Conservation (phyloP, 2,888 invertebrate species). For the Saturnia pavonia region DNA sequence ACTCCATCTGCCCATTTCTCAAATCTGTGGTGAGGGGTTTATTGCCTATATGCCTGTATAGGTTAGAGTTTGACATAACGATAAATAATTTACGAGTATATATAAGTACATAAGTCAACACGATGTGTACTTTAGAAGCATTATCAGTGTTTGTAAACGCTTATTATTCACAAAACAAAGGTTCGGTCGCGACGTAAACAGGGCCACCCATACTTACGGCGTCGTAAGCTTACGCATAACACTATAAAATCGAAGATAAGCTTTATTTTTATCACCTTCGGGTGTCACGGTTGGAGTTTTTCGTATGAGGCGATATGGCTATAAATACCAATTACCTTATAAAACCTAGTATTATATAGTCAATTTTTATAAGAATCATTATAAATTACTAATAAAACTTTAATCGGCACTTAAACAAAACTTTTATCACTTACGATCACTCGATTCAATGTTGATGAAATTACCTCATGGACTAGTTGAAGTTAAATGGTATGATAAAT, state of each 20-base stretch:
- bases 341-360: not conserved
- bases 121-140: conserved; percentile 1
- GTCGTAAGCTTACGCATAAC: conserved; percentile 23
- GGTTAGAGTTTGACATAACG: no score
- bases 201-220: conserved; percentile 15
- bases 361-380: not conserved
- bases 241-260: conserved; percentile 74
- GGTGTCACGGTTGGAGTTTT: conserved; percentile 36
- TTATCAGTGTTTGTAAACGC: conserved; percentile 14
- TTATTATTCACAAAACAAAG: conserved; percentile 19
- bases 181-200: conserved; percentile 12
- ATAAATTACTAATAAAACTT: not conserved
- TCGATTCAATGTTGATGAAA: not conserved
- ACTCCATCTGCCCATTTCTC: no score
- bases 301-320: conserved; percentile 29
- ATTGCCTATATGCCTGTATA: no score
- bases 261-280: conserved; percentile 65
- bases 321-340: conserved; percentile 8
- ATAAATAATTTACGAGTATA: not conserved
- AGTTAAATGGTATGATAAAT: not conserved
- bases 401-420: not conserved
- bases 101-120: not conserved
- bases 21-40: no score
- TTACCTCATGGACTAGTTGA: not conserved
- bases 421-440: not conserved